phyloP scores from a whole-genome alignment of 2,888 invertebrate species.

The Dusona sp. region DNA sequence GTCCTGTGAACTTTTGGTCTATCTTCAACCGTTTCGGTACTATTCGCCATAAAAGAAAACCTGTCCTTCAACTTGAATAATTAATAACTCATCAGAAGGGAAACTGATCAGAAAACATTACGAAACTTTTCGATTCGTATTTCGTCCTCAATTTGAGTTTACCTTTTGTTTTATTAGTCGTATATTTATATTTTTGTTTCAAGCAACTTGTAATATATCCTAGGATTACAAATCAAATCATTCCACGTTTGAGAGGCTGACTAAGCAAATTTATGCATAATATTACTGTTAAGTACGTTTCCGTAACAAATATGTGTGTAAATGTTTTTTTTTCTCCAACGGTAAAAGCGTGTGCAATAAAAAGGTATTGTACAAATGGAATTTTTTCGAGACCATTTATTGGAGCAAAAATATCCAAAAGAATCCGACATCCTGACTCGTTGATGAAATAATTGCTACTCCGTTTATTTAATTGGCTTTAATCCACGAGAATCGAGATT shows the following conservation, averaged over 20 bases:
- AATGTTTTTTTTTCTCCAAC: background rate
- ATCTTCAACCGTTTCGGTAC: background rate
- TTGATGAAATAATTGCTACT: background rate
- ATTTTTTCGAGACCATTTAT: background rate
- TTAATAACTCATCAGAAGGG: background rate
- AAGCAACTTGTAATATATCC: background rate
- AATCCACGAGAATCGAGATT: background rate
- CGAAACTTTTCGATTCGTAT: background rate
- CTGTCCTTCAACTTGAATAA: background rate
- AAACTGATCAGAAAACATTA: background rate
- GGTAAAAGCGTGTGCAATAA: background rate
- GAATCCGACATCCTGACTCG: background rate
- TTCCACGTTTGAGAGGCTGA: slow-evolving; percentile 19
- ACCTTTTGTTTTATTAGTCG: background rate
- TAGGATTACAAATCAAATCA: background rate
- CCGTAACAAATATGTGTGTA: background rate
- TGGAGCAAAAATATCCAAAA: background rate
- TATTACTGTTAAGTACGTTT: background rate
- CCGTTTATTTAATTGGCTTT: background rate
- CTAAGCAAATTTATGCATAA: background rate
- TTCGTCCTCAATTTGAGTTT: background rate
- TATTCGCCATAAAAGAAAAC: background rate
- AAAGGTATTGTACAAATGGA: background rate
- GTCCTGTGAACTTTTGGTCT: background rate
- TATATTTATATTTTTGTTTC: background rate